phyloP scores from a whole-genome alignment of 2,888 invertebrate genomes.

The Piscicola geometra region DNA sequence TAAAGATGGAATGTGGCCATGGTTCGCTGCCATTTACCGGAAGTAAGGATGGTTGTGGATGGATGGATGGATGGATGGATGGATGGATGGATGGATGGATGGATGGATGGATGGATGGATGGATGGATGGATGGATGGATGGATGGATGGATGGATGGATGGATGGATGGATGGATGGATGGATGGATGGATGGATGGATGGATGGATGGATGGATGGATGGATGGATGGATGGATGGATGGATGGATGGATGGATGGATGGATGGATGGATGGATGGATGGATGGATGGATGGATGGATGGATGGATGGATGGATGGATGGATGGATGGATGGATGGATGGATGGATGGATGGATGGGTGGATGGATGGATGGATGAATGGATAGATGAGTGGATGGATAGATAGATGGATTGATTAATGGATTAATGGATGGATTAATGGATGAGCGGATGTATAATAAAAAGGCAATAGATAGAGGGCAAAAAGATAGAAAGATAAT shows the following conservation, averaged over 20 bases:
- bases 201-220: conserved; percentile 14
- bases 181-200: conserved; percentile 14
- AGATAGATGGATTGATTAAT: too few species aligned
- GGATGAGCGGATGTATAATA: too few species aligned
- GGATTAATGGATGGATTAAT: too few species aligned
- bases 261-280: conserved; percentile 18
- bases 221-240: conserved; percentile 15
- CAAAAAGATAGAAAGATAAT: too few species aligned
- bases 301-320: conserved; percentile 18
- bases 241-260: conserved; percentile 18
- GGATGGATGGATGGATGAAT: background rate
- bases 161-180: conserved; percentile 15
- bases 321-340: conserved; percentile 18
- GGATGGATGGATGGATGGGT: conserved; percentile 18
- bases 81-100: too few species aligned
- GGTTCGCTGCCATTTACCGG: too few species aligned
- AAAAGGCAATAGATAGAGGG: too few species aligned
- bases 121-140: background rate
- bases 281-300: conserved; percentile 18
- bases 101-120: too few species aligned
- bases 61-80: too few species aligned
- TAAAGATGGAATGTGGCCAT: too few species aligned
- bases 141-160: conserved; percentile 18
- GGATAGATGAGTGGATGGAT: too few species aligned
- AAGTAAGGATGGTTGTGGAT: too few species aligned